Evolutionary conservation across 2,113 vertebrate species (phyloP).

Genomic region (Hirundichthys speculiger): DNA sequence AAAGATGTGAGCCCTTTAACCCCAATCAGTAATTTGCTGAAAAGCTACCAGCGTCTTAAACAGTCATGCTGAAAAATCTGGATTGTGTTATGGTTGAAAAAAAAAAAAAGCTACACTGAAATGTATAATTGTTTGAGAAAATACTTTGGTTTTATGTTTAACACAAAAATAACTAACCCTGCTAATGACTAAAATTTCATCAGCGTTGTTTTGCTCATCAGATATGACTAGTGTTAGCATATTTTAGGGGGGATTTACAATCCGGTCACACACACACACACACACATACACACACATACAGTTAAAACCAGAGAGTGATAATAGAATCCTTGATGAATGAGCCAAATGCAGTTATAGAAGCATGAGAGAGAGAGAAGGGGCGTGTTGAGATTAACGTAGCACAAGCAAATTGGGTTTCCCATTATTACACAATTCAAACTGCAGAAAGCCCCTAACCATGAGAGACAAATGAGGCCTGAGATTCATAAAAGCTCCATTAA

Average conservation of each 20-base stretch:
- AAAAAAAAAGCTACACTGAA: conserved; percentile 35
- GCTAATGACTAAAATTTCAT: conserved; percentile 57
- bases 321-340: conserved; percentile 79
- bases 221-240: conserved; percentile 27
- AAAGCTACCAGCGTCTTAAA: conserved; percentile 30
- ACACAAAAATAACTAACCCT: too few relatives aligned
- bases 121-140: conserved; percentile 50
- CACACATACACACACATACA: conserved; percentile 23
- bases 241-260: conserved; percentile 61
- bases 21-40: conserved; percentile 44
- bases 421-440: conserved; percentile 77
- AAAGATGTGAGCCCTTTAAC: conserved; percentile 38
- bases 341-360: conserved; percentile 72
- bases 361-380: conserved; percentile 74
- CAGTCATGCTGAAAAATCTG: neutral
- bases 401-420: conserved; percentile 80
- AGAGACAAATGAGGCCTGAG: conserved; percentile 80
- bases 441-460: conserved; percentile 77
- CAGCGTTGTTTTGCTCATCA: conserved; percentile 56
- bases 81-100: conserved; percentile 12
- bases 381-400: conserved; percentile 77
- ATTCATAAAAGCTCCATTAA: conserved; percentile 81
- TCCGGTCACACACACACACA: neutral
- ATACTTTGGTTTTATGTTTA: conserved; percentile 56
- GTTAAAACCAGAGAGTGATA: conserved; percentile 64